Evolutionary conservation across 1,140 invertebrate genomes (phyloP).

Genomic region (Brachystomella parvula): DNA sequence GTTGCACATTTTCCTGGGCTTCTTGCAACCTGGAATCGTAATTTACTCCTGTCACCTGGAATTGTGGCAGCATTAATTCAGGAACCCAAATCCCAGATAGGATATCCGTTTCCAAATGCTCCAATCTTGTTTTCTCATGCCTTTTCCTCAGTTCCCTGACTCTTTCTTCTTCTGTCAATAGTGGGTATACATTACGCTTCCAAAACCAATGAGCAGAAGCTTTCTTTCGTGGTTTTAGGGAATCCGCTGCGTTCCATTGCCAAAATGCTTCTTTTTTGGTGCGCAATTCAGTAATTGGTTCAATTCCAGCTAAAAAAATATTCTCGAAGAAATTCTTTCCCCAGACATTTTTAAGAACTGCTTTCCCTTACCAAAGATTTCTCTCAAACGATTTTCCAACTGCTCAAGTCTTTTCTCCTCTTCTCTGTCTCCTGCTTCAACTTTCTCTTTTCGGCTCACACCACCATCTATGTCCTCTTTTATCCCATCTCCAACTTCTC

Average conservation of each 20-base stretch:
- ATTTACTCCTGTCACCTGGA: conserved; percentile 19
- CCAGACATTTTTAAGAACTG: too few species aligned
- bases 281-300: too few species aligned
- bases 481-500: too few species aligned
- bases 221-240: background rate
- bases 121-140: background rate
- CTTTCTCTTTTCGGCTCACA: too few species aligned
- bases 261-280: too few species aligned
- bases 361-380: too few species aligned
- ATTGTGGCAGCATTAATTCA: conserved; percentile 23
- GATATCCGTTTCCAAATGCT: conserved; percentile 24
- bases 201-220: background rate
- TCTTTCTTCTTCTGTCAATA: conserved; percentile 17
- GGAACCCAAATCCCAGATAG: conserved; percentile 34
- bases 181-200: conserved; percentile 30
- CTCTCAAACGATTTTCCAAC: too few species aligned
- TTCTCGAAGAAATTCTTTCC: too few species aligned
- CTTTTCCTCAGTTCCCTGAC: conserved; percentile 20
- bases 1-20: background rate
- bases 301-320: too few species aligned
- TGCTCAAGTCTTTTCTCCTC: too few species aligned
- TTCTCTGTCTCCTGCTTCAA: too few species aligned
- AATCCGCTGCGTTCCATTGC: background rate
- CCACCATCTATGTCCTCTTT: too few species aligned
- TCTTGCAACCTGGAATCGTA: conserved; percentile 19